phyloP scores from a whole-genome alignment of 2,888 invertebrate species.

The Stictocephala bisonia region DNA sequence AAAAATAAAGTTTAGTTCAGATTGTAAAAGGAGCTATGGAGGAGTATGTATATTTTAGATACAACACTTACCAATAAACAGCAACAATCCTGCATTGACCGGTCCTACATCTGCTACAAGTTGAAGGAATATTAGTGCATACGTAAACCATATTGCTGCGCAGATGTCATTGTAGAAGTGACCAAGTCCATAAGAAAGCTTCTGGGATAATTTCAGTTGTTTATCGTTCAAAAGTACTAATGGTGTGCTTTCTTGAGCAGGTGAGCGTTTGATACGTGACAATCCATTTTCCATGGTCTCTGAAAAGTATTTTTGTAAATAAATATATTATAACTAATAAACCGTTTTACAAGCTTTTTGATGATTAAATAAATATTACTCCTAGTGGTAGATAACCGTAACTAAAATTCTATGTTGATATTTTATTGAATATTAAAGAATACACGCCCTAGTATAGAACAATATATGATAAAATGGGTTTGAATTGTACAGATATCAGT shows the following conservation, averaged over 20 bases:
- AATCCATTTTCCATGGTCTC: slow-evolving; percentile 45
- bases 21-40: too few species aligned
- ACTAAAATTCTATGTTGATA: too few species aligned
- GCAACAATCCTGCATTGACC: slow-evolving; percentile 69
- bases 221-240: slow-evolving; percentile 22
- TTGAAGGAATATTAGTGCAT: slow-evolving; percentile 85
- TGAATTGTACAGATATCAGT: too few species aligned
- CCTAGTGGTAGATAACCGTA: too few species aligned
- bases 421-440: too few species aligned
- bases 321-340: too few species aligned
- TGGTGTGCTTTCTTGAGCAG: slow-evolving; percentile 39
- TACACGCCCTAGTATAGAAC: too few species aligned
- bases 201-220: slow-evolving; percentile 29
- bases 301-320: too few species aligned
- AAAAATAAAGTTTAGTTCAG: too few species aligned
- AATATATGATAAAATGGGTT: too few species aligned
- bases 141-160: slow-evolving; percentile 95
- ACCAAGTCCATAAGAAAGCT: slow-evolving; percentile 78
- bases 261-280: slow-evolving; percentile 11
- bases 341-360: too few species aligned
- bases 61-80: slow-evolving; percentile 73
- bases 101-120: slow-evolving; percentile 68
- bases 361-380: too few species aligned
- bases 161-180: slow-evolving; percentile 93
- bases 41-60: not conserved